Base-by-base conservation (phyloP, 2,797 vertebrate species). In the Gymnothorax javanicus region DNA sequence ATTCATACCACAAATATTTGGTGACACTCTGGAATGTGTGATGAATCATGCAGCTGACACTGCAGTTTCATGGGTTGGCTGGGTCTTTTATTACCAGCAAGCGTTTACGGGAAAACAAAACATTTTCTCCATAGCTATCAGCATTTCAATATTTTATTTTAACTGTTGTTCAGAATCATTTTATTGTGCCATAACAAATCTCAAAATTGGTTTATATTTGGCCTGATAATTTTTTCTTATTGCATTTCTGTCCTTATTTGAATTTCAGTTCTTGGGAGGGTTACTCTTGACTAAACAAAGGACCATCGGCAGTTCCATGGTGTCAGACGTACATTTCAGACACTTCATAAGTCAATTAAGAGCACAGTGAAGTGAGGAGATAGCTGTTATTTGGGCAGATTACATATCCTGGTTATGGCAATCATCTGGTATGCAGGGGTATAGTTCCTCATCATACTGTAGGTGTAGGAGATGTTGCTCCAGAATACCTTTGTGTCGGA, bases 11-110 rank as follows among this genome's bases (percentile, higher is more conserved):
- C 52, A 56, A 52, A 81, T 81, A 43, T 81, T 81, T 81, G 52
- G 20, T 33, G 20, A 56, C 52, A 56, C 77, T 54, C 20, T 71
- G 56, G 60, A 71, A 86, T 64, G 83, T 87, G 64, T 77, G 58
- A 77, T 84, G 67, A 84, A 77, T 87, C 82, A 77, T 58, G 7
- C 60, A 71, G 57, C 71, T 84, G 82, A 83, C 56, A 79, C 67
- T 84, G 83, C 82, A 84, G 62, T 87, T 87, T 87, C 82, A 84
- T 77, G 86, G 69, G 20, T 23, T 60, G 82, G 12, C 57, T 60
- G 33, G 60, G 58, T 77, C 23, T 75, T 87, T 77, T 84, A 58
- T 87, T 82, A 77, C 82, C 82, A 64, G 17, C 13, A 25, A 23
- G 60, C 54, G 77, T 43, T 69, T 20, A 77, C 5, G 50, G 52